phyloP scores from a whole-genome alignment of 1,140 invertebrate genomes.

The Trachymyrmex cornetzi region DNA sequence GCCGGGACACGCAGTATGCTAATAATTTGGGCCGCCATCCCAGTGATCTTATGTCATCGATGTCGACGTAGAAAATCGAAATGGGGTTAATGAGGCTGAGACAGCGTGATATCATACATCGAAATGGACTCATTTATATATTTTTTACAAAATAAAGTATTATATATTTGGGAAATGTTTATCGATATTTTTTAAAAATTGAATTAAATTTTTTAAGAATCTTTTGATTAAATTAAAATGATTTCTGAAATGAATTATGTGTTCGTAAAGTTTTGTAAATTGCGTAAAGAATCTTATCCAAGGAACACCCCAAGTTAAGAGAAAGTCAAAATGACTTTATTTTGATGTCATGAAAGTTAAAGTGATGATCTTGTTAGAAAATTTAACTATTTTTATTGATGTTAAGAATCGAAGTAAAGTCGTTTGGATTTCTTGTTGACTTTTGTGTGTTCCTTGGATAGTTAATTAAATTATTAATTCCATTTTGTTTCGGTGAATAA shows the following conservation, averaged over 20 bases:
- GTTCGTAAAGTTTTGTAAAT: background rate
- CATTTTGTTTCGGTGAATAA: background rate
- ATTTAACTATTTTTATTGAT: too few species aligned
- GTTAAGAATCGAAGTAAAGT: too few species aligned
- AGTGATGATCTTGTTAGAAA: too few species aligned
- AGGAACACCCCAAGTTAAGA: too few species aligned
- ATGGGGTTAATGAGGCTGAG: constrained; percentile 38
- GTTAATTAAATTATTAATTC: background rate
- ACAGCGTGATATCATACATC: background rate
- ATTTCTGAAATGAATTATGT: background rate
- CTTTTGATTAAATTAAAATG: too few species aligned
- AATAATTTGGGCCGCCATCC: constrained; percentile 76
- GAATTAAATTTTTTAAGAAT: background rate
- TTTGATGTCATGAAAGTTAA: too few species aligned
- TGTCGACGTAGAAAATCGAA: constrained; percentile 47
- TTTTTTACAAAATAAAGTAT: too few species aligned
- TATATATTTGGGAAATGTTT: background rate
- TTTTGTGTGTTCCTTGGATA: too few species aligned
- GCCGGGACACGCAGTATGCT: constrained; percentile 82
- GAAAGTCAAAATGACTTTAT: too few species aligned
- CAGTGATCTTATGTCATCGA: constrained; percentile 66
- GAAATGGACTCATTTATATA: background rate
- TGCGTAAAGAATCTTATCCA: background rate
- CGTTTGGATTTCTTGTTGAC: too few species aligned
- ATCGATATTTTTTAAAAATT: background rate